Evolutionary conservation across 2,113 vertebrate genomes (phyloP).

Genomic region (Alligator mississippiensis): DNA sequence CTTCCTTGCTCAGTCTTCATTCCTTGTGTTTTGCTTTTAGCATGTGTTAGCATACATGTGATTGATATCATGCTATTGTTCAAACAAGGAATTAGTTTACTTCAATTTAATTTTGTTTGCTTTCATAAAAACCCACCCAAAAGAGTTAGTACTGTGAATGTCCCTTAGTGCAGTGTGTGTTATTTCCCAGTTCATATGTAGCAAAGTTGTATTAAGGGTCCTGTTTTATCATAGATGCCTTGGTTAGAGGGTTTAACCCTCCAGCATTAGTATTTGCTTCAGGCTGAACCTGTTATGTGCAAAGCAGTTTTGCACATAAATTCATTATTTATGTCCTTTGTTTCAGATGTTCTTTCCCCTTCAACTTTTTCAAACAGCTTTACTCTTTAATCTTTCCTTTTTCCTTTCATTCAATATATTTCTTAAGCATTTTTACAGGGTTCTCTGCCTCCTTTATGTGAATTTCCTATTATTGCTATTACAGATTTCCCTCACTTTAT

Average conservation of each 20-base stretch:
- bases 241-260: rapidly evolving
- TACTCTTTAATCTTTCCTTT: background rate
- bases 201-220: background rate
- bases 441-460: background rate
- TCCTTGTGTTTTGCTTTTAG: background rate
- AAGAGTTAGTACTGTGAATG: background rate
- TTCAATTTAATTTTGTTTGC: no score
- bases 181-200: background rate
- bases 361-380: background rate
- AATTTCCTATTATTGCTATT: no score
- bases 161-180: background rate
- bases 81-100: background rate
- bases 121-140: background rate
- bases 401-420: background rate
- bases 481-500: no score
- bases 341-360: background rate
- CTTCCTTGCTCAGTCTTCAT: background rate
- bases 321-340: background rate
- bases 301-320: background rate
- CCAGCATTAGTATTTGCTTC: background rate
- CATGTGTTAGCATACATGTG: background rate
- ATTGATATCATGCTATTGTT: background rate
- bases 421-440: background rate
- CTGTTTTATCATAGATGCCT: background rate
- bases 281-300: background rate